Evolutionary conservation across 2,113 vertebrate genomes (phyloP), one percentile per base, ranked within the genome.

Genomic region (Heterotilapia buettikoferi): DNA sequence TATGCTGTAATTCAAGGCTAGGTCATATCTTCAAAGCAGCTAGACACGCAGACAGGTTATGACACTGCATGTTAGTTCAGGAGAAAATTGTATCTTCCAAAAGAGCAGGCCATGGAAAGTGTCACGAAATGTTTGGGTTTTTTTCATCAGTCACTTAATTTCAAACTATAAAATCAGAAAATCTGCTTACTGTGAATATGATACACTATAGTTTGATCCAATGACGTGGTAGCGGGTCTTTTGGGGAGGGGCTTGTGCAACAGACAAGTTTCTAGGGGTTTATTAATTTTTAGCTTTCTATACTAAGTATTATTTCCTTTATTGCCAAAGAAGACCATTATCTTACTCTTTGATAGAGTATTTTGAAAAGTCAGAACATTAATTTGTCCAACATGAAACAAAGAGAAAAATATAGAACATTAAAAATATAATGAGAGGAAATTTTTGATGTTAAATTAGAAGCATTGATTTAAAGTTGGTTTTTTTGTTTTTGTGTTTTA

Each of bases 1-100:
- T 81, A 84, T 76, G 71, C 89, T 86, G 82, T 87, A 86, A 92
- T 92, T 92, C 90, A 71, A 36, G 63, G 26, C 53, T 45, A 12
- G 59, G 88, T 84, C 43, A 9, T 80, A 83, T 80, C 86, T 80
- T 82, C 43, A 85, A 80, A 89, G 87, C 12, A 38, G 82, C 76
- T 24, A 53, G 81, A 71, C 9, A 7, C 7, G 3, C 50, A 36
- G 80, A 86, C 52, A 76, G 87, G 86, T 92, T 86, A 86, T 66
- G 84, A 88, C 89, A 85, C 86, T 24, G 53, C 45, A 14, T 89
- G 88, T 33, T 76, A 50, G 87, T 33, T 40, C 52, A 5, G 19
- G 59, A 73, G 26, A 45, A 89, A 86, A 90, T 90, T 61, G 79
- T 82, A 83, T 84, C 88, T 45, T 84, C 50, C 16, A 36, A 52